Conservation (phyloP, 2,888 invertebrate genomes). For the Enoplolaimus lenunculus region DNA sequence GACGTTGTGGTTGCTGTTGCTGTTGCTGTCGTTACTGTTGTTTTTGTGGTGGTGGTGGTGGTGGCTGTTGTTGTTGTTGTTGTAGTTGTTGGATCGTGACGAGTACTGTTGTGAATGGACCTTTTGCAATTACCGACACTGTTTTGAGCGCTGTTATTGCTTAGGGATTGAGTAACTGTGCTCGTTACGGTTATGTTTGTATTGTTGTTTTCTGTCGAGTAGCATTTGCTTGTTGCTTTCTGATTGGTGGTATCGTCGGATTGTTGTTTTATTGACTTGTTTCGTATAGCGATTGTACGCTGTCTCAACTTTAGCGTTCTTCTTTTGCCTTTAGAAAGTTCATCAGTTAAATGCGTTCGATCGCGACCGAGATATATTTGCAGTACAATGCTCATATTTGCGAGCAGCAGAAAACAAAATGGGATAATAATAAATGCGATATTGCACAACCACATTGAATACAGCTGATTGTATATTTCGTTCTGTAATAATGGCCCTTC, state of each 20-base stretch:
- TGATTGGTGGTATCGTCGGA: too few relatives aligned
- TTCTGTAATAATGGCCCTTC: not conserved
- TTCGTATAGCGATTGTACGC: too few relatives aligned
- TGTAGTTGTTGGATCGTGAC: not conserved
- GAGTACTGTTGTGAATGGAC: not conserved
- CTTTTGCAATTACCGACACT: not conserved
- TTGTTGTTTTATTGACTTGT: too few relatives aligned
- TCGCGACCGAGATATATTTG: constrained; percentile 2
- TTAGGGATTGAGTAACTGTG: not conserved
- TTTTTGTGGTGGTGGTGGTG: not conserved
- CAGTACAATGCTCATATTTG: not conserved
- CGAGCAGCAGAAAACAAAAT: not conserved
- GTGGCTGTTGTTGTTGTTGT: not conserved
- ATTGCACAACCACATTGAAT: constrained; percentile 1
- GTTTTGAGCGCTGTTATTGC: not conserved
- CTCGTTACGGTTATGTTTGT: not conserved
- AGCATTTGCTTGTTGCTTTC: not conserved
- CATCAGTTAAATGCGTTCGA: not conserved
- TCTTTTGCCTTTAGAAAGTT: not conserved
- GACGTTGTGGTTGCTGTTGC: not conserved
- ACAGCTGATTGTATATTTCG: not conserved
- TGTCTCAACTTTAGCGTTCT: not conserved
- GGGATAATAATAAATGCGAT: constrained; percentile 4
- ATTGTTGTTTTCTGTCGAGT: not conserved
- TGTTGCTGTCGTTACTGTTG: not conserved